Evolutionary conservation across 1,140 invertebrate species (phyloP).

Genomic region (Dendroctonus ponderosae): DNA sequence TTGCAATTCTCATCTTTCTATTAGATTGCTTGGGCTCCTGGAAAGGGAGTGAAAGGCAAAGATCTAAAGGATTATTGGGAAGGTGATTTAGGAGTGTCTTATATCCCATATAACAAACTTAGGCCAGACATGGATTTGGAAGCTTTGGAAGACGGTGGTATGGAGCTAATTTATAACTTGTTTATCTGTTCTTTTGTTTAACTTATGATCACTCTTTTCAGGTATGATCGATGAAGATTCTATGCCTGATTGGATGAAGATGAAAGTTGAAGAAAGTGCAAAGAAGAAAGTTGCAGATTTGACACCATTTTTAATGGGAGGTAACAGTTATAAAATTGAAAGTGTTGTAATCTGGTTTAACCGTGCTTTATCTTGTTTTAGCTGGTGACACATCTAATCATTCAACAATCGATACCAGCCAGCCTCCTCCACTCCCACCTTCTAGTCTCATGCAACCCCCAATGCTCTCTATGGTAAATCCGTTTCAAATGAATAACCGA

Average conservation of each 20-base stretch:
- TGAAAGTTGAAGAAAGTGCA: slow-evolving; percentile 52
- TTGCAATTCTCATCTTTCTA: slow-evolving; percentile 38
- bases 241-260: slow-evolving; percentile 82
- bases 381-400: slow-evolving; percentile 40
- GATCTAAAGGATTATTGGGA: slow-evolving; percentile 98
- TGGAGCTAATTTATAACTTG: neutral
- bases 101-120: slow-evolving; percentile 87
- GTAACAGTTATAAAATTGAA: slow-evolving; percentile 3
- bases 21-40: slow-evolving; percentile 93
- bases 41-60: slow-evolving; percentile 93
- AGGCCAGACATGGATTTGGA: slow-evolving; percentile 75
- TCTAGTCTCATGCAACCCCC: slow-evolving; percentile 55
- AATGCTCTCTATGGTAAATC: slow-evolving; percentile 53
- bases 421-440: slow-evolving; percentile 62
- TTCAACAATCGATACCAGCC: slow-evolving; percentile 61
- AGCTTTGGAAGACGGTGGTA: slow-evolving; percentile 85
- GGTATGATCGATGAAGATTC: slow-evolving; percentile 83
- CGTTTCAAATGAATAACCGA: slow-evolving; percentile 51
- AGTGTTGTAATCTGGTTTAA: neutral
- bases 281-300: slow-evolving; percentile 13
- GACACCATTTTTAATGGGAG: slow-evolving; percentile 13
- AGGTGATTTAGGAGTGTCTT: slow-evolving; percentile 87
- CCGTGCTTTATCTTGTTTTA: neutral
- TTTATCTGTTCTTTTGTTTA: neutral
- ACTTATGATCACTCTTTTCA: neutral